Evolutionary conservation across 2,888 invertebrate genomes (phyloP).

Genomic region (Pilophorus perplexus): DNA sequence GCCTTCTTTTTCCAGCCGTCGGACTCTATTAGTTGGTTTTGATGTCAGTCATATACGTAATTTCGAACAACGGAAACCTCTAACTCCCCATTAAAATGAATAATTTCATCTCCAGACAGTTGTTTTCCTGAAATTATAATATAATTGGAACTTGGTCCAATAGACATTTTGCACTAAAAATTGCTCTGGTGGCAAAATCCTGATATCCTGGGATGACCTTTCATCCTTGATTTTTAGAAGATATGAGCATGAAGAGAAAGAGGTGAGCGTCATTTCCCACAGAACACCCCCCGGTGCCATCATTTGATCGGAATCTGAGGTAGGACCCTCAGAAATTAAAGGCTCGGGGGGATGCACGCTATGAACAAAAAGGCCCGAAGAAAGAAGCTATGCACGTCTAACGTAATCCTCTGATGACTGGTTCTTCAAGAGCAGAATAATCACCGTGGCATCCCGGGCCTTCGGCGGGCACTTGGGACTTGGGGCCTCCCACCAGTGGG

Average conservation of each 20-base stretch:
- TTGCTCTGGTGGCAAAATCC: too few species aligned
- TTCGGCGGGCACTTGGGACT: slow-evolving; percentile 4
- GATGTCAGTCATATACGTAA: too few species aligned
- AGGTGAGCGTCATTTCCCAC: not conserved
- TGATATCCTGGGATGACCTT: too few species aligned
- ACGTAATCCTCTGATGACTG: slow-evolving; percentile 4
- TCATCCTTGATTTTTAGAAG: too few species aligned
- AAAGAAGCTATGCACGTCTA: slow-evolving; percentile 8
- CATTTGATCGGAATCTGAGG: slow-evolving; percentile 5
- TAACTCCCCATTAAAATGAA: too few species aligned
- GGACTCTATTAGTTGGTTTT: too few species aligned
- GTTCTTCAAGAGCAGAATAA: not conserved
- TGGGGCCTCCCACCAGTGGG: not conserved
- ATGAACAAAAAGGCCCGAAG: not conserved
- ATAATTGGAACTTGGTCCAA: too few species aligned
- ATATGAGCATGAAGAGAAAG: not conserved
- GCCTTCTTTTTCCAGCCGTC: too few species aligned
- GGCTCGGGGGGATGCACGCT: not conserved
- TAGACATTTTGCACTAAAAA: too few species aligned
- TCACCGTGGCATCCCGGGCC: slow-evolving; percentile 7
- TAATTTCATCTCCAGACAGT: too few species aligned
- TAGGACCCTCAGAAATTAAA: not conserved
- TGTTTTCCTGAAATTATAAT: too few species aligned
- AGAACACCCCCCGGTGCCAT: not conserved
- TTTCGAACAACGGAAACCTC: too few species aligned